Evolutionary conservation across 2,888 invertebrate species (phyloP).

Genomic region (Patella ulyssiponensis): DNA sequence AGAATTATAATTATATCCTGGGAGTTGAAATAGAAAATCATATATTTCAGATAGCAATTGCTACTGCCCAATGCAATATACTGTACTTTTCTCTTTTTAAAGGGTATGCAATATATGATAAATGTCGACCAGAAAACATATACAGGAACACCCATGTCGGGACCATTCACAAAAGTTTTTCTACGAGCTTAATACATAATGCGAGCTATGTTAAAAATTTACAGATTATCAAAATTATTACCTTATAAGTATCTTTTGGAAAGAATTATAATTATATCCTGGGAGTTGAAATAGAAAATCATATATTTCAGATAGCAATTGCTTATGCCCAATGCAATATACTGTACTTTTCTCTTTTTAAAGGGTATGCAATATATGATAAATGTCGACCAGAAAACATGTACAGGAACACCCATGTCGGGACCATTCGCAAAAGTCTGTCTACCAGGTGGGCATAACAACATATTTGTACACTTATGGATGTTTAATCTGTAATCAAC

Average conservation of each 20-base stretch:
- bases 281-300: too few species aligned
- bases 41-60: too few species aligned
- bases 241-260: too few species aligned
- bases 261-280: too few species aligned
- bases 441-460: not conserved
- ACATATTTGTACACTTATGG: too few species aligned
- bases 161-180: not conserved
- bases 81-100: not conserved
- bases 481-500: too few species aligned
- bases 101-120: not conserved
- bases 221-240: too few species aligned
- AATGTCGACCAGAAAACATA: not conserved
- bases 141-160: not conserved
- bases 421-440: not conserved
- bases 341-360: not conserved
- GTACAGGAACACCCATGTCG: not conserved
- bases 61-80: not conserved
- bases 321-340: not conserved
- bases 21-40: too few species aligned
- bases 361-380: not conserved
- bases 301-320: too few species aligned
- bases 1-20: too few species aligned
- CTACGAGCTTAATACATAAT: not conserved
- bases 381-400: not conserved
- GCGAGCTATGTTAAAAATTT: too few species aligned